A percentile compares a stretch with the other conserved stretches of the same genome.
Evolutionary conservation across 1,140 invertebrate species (phyloP).

Genomic region (Harpegnathos saltator): DNA sequence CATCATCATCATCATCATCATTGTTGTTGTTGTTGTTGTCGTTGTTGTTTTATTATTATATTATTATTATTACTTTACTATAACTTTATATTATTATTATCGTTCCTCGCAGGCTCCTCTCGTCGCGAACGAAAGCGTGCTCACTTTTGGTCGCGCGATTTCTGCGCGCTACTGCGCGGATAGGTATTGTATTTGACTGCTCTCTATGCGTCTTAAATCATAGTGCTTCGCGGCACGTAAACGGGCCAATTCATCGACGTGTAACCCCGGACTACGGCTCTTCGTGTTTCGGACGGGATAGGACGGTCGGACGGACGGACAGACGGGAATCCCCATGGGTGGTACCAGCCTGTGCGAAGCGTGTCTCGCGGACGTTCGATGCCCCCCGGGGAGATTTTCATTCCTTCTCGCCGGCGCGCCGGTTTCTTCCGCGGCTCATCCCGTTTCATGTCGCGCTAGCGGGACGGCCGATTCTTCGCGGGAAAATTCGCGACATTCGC

Average conservation of each 20-base stretch:
- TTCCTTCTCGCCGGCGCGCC: conserved; percentile 40
- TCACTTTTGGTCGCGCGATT: conserved; percentile 27
- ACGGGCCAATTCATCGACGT: conserved; percentile 61
- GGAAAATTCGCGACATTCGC: conserved; percentile 41
- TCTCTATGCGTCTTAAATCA: conserved; percentile 60
- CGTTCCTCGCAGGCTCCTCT: too few species aligned
- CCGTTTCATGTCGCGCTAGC: too few species aligned
- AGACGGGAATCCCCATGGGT: conserved; percentile 55
- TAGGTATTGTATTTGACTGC: conserved; percentile 57
- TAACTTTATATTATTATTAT: too few species aligned
- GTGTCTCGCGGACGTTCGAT: conserved; percentile 60
- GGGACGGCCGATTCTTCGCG: conserved; percentile 27
- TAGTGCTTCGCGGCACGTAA: conserved; percentile 59
- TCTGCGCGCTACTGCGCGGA: conserved; percentile 12
- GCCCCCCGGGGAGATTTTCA: conserved; percentile 56
- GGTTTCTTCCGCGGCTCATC: conserved; percentile 9
- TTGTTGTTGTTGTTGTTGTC: too few species aligned
- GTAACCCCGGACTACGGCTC: conserved; percentile 24
- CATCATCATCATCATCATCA: too few species aligned
- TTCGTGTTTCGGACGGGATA: conserved; percentile 53
- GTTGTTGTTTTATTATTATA: too few species aligned
- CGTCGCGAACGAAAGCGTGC: not conserved
- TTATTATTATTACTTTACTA: too few species aligned
- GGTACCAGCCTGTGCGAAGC: conserved; percentile 68
- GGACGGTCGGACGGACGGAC: too few species aligned